A percentile compares a stretch with the other conserved stretches of the same genome.
Conservation (phyloP, 2,113 vertebrate species). For the Datnioides undecimradiatus region DNA sequence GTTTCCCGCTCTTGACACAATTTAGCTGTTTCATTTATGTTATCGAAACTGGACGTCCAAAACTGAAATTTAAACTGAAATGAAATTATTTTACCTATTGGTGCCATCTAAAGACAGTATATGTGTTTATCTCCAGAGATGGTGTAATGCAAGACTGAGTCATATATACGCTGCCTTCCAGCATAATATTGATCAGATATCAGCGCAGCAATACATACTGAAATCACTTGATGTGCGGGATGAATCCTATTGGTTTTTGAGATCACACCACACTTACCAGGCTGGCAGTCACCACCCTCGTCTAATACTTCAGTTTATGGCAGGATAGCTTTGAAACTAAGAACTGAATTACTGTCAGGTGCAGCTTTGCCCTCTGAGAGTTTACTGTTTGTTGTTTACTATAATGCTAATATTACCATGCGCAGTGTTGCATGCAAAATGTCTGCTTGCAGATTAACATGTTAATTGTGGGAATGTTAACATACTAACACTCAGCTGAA, state of each 20-base stretch:
- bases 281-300: neutral
- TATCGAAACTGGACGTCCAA: too few relatives aligned
- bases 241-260: too few relatives aligned
- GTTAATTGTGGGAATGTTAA: too few relatives aligned
- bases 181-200: neutral
- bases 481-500: constrained; percentile 2
- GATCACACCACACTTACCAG: too few relatives aligned
- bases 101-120: neutral
- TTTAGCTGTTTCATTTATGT: constrained; percentile 5
- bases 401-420: too few relatives aligned
- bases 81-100: constrained; percentile 4
- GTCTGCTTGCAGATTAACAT: too few relatives aligned
- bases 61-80: neutral
- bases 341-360: neutral
- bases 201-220: neutral
- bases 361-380: too few relatives aligned
- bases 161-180: neutral
- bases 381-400: too few relatives aligned
- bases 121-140: neutral
- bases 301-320: neutral
- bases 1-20: constrained; percentile 3
- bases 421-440: too few relatives aligned
- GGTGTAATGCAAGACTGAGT: neutral
- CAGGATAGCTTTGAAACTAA: neutral
- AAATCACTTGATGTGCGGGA: neutral